These are phyloP conservation scores for Parnassius smintheus DNA, from an alignment of 2,888 invertebrate genomes.

Conservation along the genomic window DNA sequence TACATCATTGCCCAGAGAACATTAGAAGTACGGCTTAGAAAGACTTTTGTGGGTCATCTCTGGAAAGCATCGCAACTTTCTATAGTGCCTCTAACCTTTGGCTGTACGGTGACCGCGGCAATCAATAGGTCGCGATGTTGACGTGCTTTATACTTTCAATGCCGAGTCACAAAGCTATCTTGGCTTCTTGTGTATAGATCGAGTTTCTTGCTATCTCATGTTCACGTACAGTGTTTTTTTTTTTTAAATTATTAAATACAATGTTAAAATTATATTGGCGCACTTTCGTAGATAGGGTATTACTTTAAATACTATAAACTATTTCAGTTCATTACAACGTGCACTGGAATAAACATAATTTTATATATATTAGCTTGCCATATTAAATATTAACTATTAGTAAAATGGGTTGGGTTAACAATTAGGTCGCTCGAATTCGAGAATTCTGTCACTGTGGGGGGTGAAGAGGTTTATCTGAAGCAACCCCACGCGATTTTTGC, in stretches of 20 bases:
- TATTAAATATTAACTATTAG: too few species aligned
- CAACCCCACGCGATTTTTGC: too few species aligned
- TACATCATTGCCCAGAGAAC: too few species aligned
- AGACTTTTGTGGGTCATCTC: conserved; percentile 14
- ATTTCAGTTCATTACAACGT: too few species aligned
- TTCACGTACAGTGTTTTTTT: background rate
- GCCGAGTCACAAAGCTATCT: conserved; percentile 1
- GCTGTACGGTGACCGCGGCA: conserved; percentile 6
- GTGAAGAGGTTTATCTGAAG: too few species aligned
- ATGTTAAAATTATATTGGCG: too few species aligned
- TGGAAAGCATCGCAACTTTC: conserved; percentile 21
- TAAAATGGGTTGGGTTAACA: too few species aligned
- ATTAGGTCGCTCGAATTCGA: too few species aligned
- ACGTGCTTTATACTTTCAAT: conserved; percentile 14
- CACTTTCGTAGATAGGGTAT: too few species aligned
- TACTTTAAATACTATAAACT: too few species aligned
- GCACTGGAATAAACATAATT: background rate
- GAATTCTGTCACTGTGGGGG: too few species aligned
- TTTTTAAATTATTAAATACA: background rate
- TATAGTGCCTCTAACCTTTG: conserved; percentile 23
- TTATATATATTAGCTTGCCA: background rate
- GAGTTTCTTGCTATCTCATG: background rate
- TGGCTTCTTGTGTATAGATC: conserved; percentile 8
- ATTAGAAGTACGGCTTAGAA: conserved; percentile 1
- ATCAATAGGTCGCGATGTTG: conserved; percentile 23